Percentiles rank a stretch among this genome's conserved stretches.
Evolutionary conservation across 2,888 invertebrate genomes (phyloP).

Genomic region (Ennomos erosarius): DNA sequence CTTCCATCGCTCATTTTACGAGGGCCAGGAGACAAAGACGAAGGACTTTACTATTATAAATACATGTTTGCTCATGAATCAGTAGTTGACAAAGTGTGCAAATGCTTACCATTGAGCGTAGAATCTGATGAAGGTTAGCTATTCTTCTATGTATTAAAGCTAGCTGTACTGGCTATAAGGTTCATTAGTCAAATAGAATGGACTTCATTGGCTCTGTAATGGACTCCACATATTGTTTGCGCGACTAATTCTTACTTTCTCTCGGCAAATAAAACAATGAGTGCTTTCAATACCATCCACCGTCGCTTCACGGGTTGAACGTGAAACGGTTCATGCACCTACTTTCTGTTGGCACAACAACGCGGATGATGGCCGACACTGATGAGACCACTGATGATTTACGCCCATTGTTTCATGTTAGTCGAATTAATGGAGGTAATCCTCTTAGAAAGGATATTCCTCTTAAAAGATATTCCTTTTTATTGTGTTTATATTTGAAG

Average conservation of each 20-base stretch:
- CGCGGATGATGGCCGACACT: conserved; percentile 7
- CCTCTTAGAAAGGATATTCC: no score
- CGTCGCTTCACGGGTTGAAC: conserved; percentile 5
- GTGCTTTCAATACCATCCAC: conserved; percentile 20
- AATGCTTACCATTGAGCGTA: neutral
- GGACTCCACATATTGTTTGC: conserved; percentile 10
- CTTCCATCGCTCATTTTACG: conserved; percentile 36
- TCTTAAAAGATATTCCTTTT: no score
- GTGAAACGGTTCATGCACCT: conserved; percentile 17
- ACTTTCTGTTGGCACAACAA: conserved; percentile 18
- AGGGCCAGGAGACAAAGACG: conserved; percentile 50
- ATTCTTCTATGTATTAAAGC: neutral
- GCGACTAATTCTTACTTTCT: conserved; percentile 21
- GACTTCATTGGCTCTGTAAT: neutral
- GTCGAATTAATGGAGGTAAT: no score
- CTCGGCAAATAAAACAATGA: conserved; percentile 28
- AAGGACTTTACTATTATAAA: conserved; percentile 1
- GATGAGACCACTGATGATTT: no score
- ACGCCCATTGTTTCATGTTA: no score
- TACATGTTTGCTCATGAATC: conserved; percentile 11
- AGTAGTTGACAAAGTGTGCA: conserved; percentile 26
- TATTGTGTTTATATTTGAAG: no score
- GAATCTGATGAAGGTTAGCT: conserved; percentile 4
- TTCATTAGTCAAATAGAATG: neutral
- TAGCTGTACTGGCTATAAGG: no score